Conservation (phyloP, 1,140 invertebrate species). For the Aphelinus certus region DNA sequence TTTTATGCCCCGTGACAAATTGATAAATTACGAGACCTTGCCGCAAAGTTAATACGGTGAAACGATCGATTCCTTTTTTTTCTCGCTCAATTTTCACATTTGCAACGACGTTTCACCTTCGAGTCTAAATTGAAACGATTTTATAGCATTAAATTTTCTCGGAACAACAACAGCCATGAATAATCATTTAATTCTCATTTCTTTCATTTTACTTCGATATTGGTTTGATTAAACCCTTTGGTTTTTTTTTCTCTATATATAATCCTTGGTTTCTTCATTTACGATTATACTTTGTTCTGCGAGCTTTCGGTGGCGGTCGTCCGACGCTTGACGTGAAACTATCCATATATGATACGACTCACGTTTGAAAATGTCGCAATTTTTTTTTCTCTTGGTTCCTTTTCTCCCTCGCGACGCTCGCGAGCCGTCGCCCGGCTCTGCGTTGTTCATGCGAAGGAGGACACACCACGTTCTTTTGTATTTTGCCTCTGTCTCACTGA, state of each 20-base stretch:
- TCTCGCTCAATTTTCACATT: no score
- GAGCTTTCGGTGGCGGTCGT: conserved; percentile 63
- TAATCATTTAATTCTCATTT: conserved; percentile 22
- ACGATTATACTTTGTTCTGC: conserved; percentile 1
- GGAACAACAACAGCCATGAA: no score
- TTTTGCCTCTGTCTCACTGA: conserved; percentile 60
- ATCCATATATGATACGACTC: conserved; percentile 27
- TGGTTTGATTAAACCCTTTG: not conserved
- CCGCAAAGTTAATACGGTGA: no score
- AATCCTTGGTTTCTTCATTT: conserved; percentile 42
- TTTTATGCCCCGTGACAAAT: no score
- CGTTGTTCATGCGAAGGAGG: conserved; percentile 39
- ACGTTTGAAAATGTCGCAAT: no score
- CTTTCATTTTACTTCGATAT: conserved; percentile 11
- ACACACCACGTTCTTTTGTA: conserved; percentile 58
- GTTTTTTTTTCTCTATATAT: conserved; percentile 26
- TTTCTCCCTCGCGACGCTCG: conserved; percentile 32
- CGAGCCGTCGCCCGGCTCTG: conserved; percentile 38
- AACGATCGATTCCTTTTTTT: no score
- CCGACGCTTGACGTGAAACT: conserved; percentile 51
- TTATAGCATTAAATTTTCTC: no score
- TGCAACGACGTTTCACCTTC: no score
- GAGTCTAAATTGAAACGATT: no score
- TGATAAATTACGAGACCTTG: no score
- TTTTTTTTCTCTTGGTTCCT: conserved; percentile 14